Evolutionary conservation across 2,888 invertebrate species (phyloP).

Genomic region (Branchinecta sandiegonensis): DNA sequence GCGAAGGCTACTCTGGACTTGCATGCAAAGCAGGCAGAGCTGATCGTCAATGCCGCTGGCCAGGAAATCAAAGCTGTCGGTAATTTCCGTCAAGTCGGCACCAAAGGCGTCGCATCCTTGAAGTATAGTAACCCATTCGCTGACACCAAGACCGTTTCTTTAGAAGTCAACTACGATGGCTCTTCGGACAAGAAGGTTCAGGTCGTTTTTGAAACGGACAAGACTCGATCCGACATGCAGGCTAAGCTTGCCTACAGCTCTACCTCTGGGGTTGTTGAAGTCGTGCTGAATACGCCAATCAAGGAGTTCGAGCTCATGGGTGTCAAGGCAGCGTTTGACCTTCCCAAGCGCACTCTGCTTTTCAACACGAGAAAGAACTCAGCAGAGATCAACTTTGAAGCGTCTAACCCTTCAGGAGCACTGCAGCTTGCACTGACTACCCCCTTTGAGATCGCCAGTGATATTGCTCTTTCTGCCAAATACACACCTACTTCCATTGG

Average conservation of each 20-base stretch:
- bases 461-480: neutral
- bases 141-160: slow-evolving; percentile 20
- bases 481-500: neutral
- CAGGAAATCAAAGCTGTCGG: slow-evolving; percentile 19
- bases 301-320: neutral
- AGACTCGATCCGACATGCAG: slow-evolving; percentile 19
- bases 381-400: slow-evolving; percentile 5
- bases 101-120: slow-evolving; percentile 12
- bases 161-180: slow-evolving; percentile 22
- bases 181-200: slow-evolving; percentile 14
- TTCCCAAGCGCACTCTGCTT: neutral
- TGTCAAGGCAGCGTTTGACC: slow-evolving; percentile 12
- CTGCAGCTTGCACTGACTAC: neutral
- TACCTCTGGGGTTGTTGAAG: neutral
- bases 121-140: slow-evolving; percentile 20
- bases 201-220: slow-evolving; percentile 21
- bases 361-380: slow-evolving; percentile 4
- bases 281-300: slow-evolving; percentile 22
- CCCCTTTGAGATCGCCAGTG: slow-evolving; percentile 3
- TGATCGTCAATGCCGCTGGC: slow-evolving; percentile 15
- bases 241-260: slow-evolving; percentile 1
- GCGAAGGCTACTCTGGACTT: slow-evolving; percentile 19
- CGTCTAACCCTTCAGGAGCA: neutral
- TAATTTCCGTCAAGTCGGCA: neutral
- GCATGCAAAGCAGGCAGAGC: neutral